Conservation (phyloP, 2,113 vertebrate genomes). For the Cricetomys ansorgei region DNA sequence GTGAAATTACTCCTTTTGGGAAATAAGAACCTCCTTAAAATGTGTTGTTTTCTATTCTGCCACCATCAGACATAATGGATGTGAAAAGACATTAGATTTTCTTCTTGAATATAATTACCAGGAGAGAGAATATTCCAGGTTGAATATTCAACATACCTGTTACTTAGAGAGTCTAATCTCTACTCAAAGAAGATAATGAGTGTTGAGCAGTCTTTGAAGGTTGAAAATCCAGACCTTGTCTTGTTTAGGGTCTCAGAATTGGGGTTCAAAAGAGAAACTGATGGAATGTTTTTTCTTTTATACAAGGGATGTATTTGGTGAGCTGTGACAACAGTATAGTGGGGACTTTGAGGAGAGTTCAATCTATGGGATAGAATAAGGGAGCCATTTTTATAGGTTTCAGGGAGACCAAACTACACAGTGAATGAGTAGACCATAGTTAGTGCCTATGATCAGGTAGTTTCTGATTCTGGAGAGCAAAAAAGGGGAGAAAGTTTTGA, state of each 20-base stretch:
- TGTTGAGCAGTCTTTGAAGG: background rate
- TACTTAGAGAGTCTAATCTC: background rate
- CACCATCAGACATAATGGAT: constrained; percentile 7
- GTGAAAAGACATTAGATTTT: constrained; percentile 56
- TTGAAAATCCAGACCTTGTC: background rate
- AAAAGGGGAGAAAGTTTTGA: background rate
- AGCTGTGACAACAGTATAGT: background rate
- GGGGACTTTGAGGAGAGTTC: background rate
- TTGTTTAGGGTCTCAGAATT: background rate
- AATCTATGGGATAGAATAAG: too few relatives aligned
- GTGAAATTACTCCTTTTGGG: background rate
- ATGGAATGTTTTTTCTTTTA: too few relatives aligned
- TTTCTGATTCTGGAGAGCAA: background rate
- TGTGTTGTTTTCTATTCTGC: background rate
- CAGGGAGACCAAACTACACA: background rate
- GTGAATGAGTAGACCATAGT: background rate
- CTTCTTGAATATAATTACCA: constrained; percentile 36
- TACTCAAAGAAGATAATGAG: background rate
- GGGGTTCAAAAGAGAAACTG: background rate
- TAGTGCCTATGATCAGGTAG: background rate
- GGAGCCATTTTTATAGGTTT: too few relatives aligned
- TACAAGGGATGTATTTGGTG: background rate
- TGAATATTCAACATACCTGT: constrained; percentile 1
- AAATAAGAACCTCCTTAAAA: background rate
- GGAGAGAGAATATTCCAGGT: background rate